These are phyloP conservation scores for Malurus alboscapulatus DNA, from an alignment of 2,113 vertebrate genomes.

Conservation along the genomic window DNA sequence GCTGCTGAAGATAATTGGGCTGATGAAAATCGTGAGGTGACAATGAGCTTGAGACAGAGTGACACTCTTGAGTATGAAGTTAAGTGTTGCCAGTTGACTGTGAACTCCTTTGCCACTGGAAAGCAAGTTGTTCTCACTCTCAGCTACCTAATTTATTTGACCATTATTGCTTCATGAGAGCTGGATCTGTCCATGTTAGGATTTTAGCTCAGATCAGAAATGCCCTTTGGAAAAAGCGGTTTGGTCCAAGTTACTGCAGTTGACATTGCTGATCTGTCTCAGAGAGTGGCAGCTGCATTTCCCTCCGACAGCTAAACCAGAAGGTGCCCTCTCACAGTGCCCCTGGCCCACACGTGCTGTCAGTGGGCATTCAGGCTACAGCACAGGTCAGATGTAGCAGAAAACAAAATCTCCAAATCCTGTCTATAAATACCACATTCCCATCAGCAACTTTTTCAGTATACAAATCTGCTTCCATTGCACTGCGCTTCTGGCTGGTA, in stretches of 20 bases:
- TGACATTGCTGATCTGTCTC: neutral
- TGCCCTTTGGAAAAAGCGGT: neutral
- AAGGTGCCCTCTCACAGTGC: too few species aligned
- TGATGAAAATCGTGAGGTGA: neutral
- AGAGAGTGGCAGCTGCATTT: neutral
- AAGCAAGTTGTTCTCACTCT: neutral
- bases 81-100: neutral
- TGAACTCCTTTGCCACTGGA: neutral
- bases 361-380: neutral
- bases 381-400: neutral
- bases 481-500: neutral
- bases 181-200: accelerated
- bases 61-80: neutral
- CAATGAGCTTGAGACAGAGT: neutral
- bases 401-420: neutral
- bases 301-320: neutral
- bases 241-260: neutral
- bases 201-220: neutral
- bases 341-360: neutral
- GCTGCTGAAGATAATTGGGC: neutral
- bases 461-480: neutral
- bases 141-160: neutral
- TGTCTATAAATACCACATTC: accelerated
- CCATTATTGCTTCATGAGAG: neutral
- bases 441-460: neutral